phyloP scores from a whole-genome alignment of 2,113 vertebrate species.

The Alectura lathami region DNA sequence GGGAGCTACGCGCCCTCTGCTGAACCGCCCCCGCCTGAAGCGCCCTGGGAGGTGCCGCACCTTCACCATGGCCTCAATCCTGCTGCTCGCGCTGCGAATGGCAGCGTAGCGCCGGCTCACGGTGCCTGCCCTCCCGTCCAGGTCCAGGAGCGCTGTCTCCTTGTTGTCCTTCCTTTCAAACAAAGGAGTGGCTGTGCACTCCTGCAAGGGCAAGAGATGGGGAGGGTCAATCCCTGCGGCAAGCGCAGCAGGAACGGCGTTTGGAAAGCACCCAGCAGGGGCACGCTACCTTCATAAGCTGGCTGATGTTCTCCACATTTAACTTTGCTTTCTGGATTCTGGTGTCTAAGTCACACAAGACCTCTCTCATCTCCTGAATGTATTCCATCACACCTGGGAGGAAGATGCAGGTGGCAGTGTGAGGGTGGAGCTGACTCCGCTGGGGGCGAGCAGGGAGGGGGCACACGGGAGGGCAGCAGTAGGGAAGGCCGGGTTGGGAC shows the following conservation, averaged over 20 bases:
- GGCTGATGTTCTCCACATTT: constrained; percentile 69
- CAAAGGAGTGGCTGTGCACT: constrained; percentile 72
- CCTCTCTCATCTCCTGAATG: constrained; percentile 66
- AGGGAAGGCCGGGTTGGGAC: background rate
- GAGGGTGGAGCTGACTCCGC: rapidly evolving
- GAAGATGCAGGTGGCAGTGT: rapidly evolving
- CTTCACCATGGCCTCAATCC: constrained; percentile 69
- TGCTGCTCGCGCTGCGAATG: constrained; percentile 29
- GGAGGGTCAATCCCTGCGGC: background rate
- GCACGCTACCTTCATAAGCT: constrained; percentile 72
- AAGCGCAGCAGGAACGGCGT: rapidly evolving
- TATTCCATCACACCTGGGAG: constrained; percentile 72
- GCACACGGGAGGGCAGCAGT: background rate
- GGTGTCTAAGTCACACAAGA: constrained; percentile 65
- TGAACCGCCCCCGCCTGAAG: rapidly evolving
- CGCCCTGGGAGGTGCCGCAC: background rate
- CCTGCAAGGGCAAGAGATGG: constrained; percentile 22
- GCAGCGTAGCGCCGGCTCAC: constrained; percentile 54
- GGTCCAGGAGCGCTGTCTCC: constrained; percentile 67
- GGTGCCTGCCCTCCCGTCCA: constrained; percentile 44
- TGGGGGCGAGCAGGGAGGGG: too few relatives aligned
- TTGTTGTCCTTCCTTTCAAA: constrained; percentile 79
- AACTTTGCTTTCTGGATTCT: constrained; percentile 75
- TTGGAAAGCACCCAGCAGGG: background rate
- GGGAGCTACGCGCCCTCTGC: rapidly evolving